Conservation (phyloP, 2,113 vertebrate genomes). For the Pheucticus melanocephalus region DNA sequence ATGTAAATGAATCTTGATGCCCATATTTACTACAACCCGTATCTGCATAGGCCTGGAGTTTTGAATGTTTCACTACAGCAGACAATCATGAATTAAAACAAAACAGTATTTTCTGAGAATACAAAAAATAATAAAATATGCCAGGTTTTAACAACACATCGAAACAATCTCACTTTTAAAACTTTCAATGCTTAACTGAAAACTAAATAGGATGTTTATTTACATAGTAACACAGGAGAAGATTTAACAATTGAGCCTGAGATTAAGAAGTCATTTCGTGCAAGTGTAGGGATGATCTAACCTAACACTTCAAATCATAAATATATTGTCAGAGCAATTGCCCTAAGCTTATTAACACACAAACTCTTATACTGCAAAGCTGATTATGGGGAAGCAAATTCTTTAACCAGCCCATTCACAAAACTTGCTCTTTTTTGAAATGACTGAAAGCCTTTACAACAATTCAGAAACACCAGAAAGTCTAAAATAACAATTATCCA, state of each 20-base stretch:
- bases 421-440: neutral
- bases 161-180: neutral
- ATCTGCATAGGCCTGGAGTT: slow-evolving; percentile 14
- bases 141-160: neutral
- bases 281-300: neutral
- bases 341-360: neutral
- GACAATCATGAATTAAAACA: neutral
- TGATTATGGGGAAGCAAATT: neutral
- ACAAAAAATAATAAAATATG: neutral
- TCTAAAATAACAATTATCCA: neutral
- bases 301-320: neutral
- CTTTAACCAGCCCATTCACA: neutral
- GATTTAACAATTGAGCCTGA: neutral
- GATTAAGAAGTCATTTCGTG: neutral
- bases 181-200: neutral
- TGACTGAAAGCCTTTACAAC: neutral
- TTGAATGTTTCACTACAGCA: neutral
- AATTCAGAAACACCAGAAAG: neutral
- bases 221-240: neutral
- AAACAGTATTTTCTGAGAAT: neutral
- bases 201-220: neutral
- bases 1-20: slow-evolving; percentile 59
- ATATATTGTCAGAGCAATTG: neutral
- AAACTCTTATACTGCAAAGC: neutral
- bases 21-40: slow-evolving; percentile 37